These are phyloP conservation scores for Chlorospingus semifuscus DNA, from an alignment of 2,797 vertebrate genomes.

Conservation along the genomic window DNA sequence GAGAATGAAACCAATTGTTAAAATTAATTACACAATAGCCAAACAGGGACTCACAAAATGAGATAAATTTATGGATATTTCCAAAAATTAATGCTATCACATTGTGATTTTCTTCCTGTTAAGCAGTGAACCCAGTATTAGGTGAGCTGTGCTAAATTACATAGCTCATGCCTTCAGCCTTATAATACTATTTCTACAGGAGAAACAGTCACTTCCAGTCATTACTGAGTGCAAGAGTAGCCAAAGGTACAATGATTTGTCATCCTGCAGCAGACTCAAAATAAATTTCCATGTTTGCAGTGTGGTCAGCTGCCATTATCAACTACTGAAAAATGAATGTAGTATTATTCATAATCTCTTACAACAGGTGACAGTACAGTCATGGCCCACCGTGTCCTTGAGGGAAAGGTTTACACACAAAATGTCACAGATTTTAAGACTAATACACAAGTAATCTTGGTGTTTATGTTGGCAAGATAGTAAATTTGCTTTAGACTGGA, in stretches of 20 bases:
- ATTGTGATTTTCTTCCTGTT: background rate
- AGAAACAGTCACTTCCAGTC: background rate
- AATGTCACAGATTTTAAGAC: background rate
- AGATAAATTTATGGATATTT: background rate
- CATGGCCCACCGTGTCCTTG: background rate
- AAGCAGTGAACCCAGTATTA: background rate
- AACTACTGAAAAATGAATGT: background rate
- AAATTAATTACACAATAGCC: background rate
- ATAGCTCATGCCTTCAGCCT: background rate
- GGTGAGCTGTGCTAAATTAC: background rate
- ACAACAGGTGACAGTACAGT: accelerated
- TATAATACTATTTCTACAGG: background rate
- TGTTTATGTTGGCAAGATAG: background rate
- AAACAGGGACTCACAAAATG: background rate
- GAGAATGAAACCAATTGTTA: background rate
- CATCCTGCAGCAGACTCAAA: background rate
- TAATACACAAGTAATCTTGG: background rate
- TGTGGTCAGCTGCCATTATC: background rate
- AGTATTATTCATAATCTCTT: background rate
- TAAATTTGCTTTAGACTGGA: background rate
- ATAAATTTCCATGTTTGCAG: background rate
- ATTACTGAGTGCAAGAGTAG: background rate
- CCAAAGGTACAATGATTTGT: background rate
- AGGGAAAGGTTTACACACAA: background rate
- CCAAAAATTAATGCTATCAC: background rate